Conservation (phyloP, 2,113 vertebrate species). For the Protomyctophum bolini region DNA sequence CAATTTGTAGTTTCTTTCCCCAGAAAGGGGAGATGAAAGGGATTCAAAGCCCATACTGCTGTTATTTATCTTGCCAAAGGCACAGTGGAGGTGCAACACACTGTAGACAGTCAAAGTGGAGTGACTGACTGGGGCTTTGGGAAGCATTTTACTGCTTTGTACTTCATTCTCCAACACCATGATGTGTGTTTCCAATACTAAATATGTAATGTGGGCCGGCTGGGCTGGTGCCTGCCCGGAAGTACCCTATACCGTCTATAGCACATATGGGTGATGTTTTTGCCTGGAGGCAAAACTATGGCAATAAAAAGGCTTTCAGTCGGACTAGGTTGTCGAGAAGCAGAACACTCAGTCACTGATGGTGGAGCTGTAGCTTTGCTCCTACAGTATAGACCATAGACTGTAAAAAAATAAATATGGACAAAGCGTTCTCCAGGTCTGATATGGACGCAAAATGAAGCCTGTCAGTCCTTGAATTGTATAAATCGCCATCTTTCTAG, state of each 20-base stretch:
- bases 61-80: constrained; percentile 60
- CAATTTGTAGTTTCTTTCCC: constrained; percentile 13
- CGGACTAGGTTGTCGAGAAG: constrained; percentile 71
- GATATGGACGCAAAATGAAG: no score
- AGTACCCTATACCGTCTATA: constrained; percentile 37
- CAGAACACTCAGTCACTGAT: constrained; percentile 60
- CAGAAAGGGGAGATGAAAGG: constrained; percentile 23
- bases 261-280: constrained; percentile 66
- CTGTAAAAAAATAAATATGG: no score
- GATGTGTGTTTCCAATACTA: constrained; percentile 69
- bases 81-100: constrained; percentile 35
- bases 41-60: constrained; percentile 31
- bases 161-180: constrained; percentile 43
- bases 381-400: no score
- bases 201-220: constrained; percentile 72
- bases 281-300: constrained; percentile 70
- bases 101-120: constrained; percentile 35
- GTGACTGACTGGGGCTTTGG: constrained; percentile 48
- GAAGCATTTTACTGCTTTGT: constrained; percentile 57
- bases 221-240: constrained; percentile 49
- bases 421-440: no score
- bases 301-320: constrained; percentile 75
- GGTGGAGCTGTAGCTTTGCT: constrained; percentile 48
- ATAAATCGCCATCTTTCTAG: no score
- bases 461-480: no score